phyloP scores from a whole-genome alignment of 2,797 vertebrate species.

The Squalus acanthias region DNA sequence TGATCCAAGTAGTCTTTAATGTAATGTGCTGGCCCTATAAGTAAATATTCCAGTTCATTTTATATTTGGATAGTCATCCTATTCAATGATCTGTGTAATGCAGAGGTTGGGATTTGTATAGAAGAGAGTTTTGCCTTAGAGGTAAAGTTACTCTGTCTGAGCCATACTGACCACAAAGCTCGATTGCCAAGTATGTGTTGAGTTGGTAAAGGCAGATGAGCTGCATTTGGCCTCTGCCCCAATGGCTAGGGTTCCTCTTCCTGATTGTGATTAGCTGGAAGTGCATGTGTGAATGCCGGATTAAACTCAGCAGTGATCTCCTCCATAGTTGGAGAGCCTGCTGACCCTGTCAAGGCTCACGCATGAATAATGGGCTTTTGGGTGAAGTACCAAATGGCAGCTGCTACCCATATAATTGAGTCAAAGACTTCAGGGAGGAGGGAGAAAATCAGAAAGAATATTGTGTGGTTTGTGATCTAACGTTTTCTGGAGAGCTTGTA shows the following conservation, averaged over 20 bases:
- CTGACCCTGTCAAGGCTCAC: neutral
- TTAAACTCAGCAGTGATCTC: neutral
- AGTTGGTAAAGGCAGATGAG: neutral
- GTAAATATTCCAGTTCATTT: neutral
- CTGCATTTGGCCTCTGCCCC: neutral
- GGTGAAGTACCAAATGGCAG: neutral
- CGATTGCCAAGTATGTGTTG: neutral
- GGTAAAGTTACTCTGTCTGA: neutral
- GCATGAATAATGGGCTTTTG: neutral
- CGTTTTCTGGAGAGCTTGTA: neutral
- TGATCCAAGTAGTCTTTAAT: neutral
- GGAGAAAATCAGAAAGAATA: neutral
- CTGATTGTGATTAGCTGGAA: neutral
- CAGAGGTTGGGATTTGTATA: neutral
- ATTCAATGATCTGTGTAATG: neutral
- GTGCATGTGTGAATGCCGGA: neutral
- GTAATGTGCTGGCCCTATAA: neutral
- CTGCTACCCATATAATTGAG: neutral
- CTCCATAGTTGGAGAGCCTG: neutral
- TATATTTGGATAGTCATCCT: neutral
- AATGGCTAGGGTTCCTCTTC: neutral
- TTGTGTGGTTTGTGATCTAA: constrained; percentile 15
- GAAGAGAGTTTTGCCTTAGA: neutral
- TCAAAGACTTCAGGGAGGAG: neutral
- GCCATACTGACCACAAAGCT: neutral